Percentiles rank a stretch among this genome's conserved stretches.
Conservation (phyloP, 2,888 invertebrate genomes). For the Tipula confusa region DNA sequence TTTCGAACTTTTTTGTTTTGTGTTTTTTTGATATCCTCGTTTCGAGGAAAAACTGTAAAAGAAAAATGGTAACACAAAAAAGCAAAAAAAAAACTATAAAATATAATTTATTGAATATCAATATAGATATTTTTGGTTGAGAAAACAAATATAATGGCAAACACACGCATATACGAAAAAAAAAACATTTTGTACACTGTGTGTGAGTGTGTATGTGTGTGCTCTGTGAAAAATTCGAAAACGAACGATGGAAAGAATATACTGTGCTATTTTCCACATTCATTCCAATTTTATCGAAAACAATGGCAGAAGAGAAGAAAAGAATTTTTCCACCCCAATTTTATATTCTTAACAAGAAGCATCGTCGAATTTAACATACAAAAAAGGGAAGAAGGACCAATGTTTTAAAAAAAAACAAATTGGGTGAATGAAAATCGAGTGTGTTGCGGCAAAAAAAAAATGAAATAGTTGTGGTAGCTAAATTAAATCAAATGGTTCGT, state of each 20-base stretch:
- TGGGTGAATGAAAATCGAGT: not conserved
- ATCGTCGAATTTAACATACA: not conserved
- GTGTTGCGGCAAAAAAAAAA: not conserved
- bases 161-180: not conserved
- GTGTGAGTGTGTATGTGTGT: not conserved
- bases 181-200: not conserved
- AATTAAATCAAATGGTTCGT: conserved; percentile 20
- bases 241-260: not conserved
- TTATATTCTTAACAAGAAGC: not conserved
- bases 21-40: not conserved
- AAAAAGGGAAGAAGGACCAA: not conserved
- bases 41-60: not conserved
- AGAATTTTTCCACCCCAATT: not conserved
- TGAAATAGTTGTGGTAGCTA: not conserved
- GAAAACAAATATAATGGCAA: conserved; percentile 20
- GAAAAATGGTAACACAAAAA: not conserved
- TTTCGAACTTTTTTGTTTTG: not conserved
- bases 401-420: not conserved
- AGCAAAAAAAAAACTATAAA: not conserved
- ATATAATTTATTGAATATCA: conserved; percentile 25
- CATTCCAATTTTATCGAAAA: not conserved
- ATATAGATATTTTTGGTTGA: conserved; percentile 25
- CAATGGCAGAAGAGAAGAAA: not conserved
- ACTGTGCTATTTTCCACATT: not conserved
- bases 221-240: not conserved